phyloP scores from a whole-genome alignment of 2,888 invertebrate genomes.

The Drosophila greeni region DNA sequence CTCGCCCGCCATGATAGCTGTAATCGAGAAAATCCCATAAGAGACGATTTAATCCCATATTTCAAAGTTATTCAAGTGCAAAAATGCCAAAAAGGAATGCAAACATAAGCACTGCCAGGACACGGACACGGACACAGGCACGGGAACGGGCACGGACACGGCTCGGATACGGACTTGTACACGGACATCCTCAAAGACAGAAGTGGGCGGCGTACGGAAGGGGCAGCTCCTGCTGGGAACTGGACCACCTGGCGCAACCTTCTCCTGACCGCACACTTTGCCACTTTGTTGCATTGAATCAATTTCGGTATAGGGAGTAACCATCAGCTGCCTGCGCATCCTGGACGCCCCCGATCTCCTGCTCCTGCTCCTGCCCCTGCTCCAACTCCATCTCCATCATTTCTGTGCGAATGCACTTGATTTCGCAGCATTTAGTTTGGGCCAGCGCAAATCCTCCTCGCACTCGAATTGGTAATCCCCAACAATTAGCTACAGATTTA shows the following conservation, averaged over 20 bases:
- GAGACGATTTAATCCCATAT: slow-evolving; percentile 78
- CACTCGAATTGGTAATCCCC: slow-evolving; percentile 29
- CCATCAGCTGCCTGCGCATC: background rate
- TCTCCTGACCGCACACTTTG: slow-evolving; percentile 44
- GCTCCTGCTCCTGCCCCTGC: background rate
- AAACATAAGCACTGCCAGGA: slow-evolving; percentile 71
- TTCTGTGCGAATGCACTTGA: slow-evolving; percentile 26
- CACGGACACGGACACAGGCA: slow-evolving; percentile 31
- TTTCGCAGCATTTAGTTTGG: slow-evolving; percentile 34
- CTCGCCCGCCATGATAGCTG: slow-evolving; percentile 67
- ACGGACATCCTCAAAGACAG: slow-evolving; percentile 41
- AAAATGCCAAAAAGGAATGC: slow-evolving; percentile 76
- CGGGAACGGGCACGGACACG: slow-evolving; percentile 21
- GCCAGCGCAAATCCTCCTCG: slow-evolving; percentile 8
- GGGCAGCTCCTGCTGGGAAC: slow-evolving; percentile 51
- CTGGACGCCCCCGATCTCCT: background rate
- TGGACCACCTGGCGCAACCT: slow-evolving; percentile 59
- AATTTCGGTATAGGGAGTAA: slow-evolving; percentile 8
- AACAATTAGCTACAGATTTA: slow-evolving; percentile 41
- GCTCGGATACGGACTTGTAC: slow-evolving; percentile 10
- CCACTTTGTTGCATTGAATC: slow-evolving; percentile 49
- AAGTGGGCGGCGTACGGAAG: background rate
- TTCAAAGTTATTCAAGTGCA: slow-evolving; percentile 77
- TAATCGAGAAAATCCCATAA: slow-evolving; percentile 76
- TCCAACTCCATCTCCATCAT: slow-evolving; percentile 9